These are phyloP conservation scores for Crotalus adamanteus DNA, from an alignment of 2,797 vertebrate species.

Conservation along the genomic window DNA sequence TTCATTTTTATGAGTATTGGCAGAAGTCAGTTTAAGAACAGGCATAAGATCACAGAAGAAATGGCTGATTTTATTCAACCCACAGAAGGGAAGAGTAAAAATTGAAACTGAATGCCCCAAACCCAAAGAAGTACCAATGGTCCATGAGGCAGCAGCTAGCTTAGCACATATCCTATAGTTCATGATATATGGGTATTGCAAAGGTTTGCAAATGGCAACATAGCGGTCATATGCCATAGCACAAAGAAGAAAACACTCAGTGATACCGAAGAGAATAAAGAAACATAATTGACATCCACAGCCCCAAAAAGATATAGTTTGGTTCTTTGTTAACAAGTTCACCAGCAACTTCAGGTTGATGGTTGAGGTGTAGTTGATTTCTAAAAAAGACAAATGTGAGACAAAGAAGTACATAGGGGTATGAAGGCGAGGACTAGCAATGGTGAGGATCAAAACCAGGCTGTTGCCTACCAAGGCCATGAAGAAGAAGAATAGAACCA, in stretches of 20 bases:
- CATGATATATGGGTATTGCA: not conserved
- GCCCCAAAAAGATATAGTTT: not conserved
- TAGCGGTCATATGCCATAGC: not conserved
- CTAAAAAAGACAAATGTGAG: not conserved
- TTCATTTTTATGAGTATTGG: not conserved
- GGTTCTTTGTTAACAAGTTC: not conserved
- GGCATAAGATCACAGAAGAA: not conserved
- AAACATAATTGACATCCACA: not conserved
- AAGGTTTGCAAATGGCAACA: not conserved
- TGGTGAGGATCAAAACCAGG: not conserved
- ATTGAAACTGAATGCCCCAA: not conserved
- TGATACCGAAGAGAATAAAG: not conserved
- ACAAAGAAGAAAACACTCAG: not conserved
- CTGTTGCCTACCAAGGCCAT: not conserved
- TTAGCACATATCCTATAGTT: accelerated
- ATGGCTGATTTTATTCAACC: not conserved
- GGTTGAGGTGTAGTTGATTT: not conserved
- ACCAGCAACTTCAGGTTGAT: not conserved
- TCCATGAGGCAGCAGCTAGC: not conserved
- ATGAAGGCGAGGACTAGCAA: not conserved
- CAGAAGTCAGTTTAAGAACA: not conserved
- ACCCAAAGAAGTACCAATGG: accelerated
- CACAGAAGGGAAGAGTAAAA: not conserved
- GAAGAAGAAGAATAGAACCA: not conserved
- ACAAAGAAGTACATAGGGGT: not conserved